Conservation (phyloP, 2,888 invertebrate genomes). For the Lithophane socia region DNA sequence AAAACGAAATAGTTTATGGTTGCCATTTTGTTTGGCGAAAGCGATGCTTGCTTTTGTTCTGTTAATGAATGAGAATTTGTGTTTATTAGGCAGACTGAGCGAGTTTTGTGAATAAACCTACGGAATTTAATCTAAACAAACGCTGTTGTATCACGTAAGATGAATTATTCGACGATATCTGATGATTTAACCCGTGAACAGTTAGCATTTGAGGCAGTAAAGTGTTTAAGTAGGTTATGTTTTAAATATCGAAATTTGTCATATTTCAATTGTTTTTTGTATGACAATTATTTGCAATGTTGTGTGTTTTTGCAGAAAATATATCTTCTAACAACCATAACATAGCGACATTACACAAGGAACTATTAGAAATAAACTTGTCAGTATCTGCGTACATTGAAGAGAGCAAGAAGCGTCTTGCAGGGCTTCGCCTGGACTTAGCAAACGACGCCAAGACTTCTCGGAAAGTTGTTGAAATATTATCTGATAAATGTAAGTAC, state of each 20-base stretch:
- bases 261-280: constrained; percentile 78
- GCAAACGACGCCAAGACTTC: constrained; percentile 82
- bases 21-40: constrained; percentile 71
- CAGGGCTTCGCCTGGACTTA: constrained; percentile 77
- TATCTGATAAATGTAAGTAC: constrained; percentile 82
- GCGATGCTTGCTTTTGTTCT: constrained; percentile 50
- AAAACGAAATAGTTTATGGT: constrained; percentile 60
- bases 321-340: constrained; percentile 81
- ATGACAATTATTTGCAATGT: constrained; percentile 53
- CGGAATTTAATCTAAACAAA: constrained; percentile 70
- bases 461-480: constrained; percentile 82
- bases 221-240: constrained; percentile 87
- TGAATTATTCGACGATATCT: constrained; percentile 88
- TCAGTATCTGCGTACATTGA: constrained; percentile 85
- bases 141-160: constrained; percentile 77
- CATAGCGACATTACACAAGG: constrained; percentile 80
- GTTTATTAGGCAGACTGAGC: neutral
- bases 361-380: constrained; percentile 87
- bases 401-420: constrained; percentile 82
- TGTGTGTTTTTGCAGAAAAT: constrained; percentile 81
- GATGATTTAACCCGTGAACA: constrained; percentile 84
- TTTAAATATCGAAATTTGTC: constrained; percentile 81
- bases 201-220: constrained; percentile 82
- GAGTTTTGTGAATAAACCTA: constrained; percentile 60
- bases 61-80: constrained; percentile 51